Evolutionary conservation across 1,140 invertebrate genomes (phyloP), one percentile per base, ranked within the genome.

Genomic region (Drosophila quadrilineata): DNA sequence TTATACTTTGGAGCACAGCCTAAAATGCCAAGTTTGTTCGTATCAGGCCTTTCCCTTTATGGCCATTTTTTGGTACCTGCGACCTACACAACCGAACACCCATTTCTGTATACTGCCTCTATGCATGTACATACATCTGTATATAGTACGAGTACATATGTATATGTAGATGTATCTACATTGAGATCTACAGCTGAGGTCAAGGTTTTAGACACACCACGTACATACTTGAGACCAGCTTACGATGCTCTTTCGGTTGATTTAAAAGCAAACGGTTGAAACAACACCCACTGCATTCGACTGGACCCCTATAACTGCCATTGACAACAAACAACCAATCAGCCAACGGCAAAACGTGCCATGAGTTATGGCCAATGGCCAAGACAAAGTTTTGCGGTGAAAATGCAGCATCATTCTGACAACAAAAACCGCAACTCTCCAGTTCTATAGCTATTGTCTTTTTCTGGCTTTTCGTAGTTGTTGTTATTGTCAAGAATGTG

Each of bases 271-370:
- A 56, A 26, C 29, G n/a, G n/a, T n/a, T n/a, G n/a, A n/a, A 29
- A 52, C 46, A 60, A 16, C 57, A 60, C 57, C 46, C 52, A 43
- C 16, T 22, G 10, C 19, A 40, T n/a, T n/a, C n/a, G n/a, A n/a
- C n/a, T n/a, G n/a, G n/a, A n/a, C n/a, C n/a, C n/a, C n/a, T n/a
- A n/a, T n/a, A n/a, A n/a, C n/a, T n/a, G n/a, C n/a, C n/a, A n/a
- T n/a, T n/a, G n/a, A n/a, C n/a, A n/a, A n/a, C n/a, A n/a, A n/a
- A n/a, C n/a, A n/a, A n/a, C n/a, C n/a, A n/a, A n/a, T n/a, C n/a
- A n/a, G n/a, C 49, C 48, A 62, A 59, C 24, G 38, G 28, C 46
- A 28, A 53, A 71, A 79, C 76, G 64, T 77, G 75, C 36, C 72
- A 75, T 74, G 36, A 73, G 56, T 56, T 68, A 60, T 73, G 66